Percentiles rank a stretch among this genome's conserved stretches.
Evolutionary conservation across 1,140 invertebrate genomes (phyloP).

Genomic region (Nebria ingens): DNA sequence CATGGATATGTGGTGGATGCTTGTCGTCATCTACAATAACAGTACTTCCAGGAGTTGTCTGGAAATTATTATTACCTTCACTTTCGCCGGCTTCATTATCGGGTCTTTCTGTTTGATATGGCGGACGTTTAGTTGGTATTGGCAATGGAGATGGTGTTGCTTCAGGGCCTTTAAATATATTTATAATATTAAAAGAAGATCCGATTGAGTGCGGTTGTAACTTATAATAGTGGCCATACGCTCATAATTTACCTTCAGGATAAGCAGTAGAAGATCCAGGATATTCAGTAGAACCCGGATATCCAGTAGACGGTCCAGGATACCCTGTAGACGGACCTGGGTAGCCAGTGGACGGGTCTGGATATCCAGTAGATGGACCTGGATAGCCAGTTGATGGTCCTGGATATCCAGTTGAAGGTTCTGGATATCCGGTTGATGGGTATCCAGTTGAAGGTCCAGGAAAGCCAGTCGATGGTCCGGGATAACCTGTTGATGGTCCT

Average conservation of each 20-base stretch:
- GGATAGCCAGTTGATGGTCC: conserved; percentile 20
- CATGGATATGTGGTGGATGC: conserved; percentile 65
- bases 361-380: conserved; percentile 14
- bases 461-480: conserved; percentile 15
- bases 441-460: conserved; percentile 14
- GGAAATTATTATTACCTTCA: conserved; percentile 20
- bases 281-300: conserved; percentile 17
- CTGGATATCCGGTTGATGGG: conserved; percentile 13
- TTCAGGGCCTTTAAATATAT: not conserved
- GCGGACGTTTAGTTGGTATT: not conserved
- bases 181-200: not conserved
- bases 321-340: conserved; percentile 11
- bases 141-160: conserved; percentile 10
- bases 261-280: not conserved
- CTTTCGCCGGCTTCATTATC: conserved; percentile 5
- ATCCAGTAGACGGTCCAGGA: conserved; percentile 16
- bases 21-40: conserved; percentile 38
- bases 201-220: not conserved
- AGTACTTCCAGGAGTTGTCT: conserved; percentile 9
- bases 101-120: conserved; percentile 13
- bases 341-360: conserved; percentile 15
- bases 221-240: too few species aligned
- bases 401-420: conserved; percentile 18
- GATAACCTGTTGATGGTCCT: conserved; percentile 16
- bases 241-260: too few species aligned